Base-by-base conservation (phyloP, 2,113 vertebrate genomes). In the Oreotragus oreotragus region DNA sequence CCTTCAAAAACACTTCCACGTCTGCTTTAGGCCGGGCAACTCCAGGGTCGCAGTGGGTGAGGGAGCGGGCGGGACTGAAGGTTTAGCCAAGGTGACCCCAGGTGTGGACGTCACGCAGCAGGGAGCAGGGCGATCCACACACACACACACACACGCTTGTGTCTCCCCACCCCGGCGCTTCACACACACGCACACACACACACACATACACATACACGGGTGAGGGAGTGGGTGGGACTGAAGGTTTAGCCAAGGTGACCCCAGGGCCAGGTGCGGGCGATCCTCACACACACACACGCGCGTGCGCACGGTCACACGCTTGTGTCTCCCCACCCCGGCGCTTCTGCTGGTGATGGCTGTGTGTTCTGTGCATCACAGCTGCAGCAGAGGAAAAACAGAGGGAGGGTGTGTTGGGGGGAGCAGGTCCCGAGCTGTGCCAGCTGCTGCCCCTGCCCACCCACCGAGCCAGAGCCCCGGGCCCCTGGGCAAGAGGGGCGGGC, bases 341-440 rank as follows among this genome's bases (percentile, higher is more conserved):
- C 88, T 97, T 98, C 98, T 97, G 96, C 92, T 98, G 97, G 97
- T 98, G 97, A 98, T 89, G 95, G 93, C 97, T 97, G 98, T 95
- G 97, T 91, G 3, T 64, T 97, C 97, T 96, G 97, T 98, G 97
- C 96, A 83, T 91, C 98, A 98, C 97, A 98, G 98, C 97, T 98
- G 98, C 91, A 98, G 97, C 12, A 58, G 94, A 96, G 16, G 21
- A 15, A 5, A 8, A 6, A 7, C 19, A n/a, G 88, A 98, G 92
- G 98, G 86, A 6, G 94, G 90, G 81, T 84, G 88, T 21, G 70
- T 25, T 91, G 95, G 95, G 84, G 90, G 90, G 95, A 99, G 98
- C 90, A 87, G 97, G 97, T 99, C 99, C 98, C 98, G 96, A 98
- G 98, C 99, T 98, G 92, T 96, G 98, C 98, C 99, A 99, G 99